Evolutionary conservation across 2,888 invertebrate species (phyloP), one percentile per base, ranked within the genome.

Genomic region (Torymus aiolomorphi): DNA sequence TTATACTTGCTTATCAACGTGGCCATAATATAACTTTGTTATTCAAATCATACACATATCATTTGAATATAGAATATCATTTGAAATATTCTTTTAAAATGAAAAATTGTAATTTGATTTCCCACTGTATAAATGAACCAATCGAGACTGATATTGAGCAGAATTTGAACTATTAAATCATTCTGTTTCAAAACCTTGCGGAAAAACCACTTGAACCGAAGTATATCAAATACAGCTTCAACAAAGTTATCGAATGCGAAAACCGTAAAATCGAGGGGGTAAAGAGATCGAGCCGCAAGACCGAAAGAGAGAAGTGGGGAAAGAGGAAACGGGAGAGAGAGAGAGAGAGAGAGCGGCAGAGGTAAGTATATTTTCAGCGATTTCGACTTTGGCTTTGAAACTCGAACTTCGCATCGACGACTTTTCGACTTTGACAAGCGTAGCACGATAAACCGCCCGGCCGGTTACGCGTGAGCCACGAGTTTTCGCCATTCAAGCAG

Each of bases 361-460:
- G 18, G 20, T 18, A 31, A 24, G 51, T 71, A 63, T 77, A 77
- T 71, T 77, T 71, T 65, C 57, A 65, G 71, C 71, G 51, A 62
- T 57, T 66, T 61, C 69, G 73, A 78, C 69, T 78, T 78, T 69
- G 74, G 78, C 78, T 74, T 77, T 77, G 74, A 77, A 76, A 77
- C 69, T 49, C 65, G 73, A 76, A 71, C 71, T 80, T 57, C 79
- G 75, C 79, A 54, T 66, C 71, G 75, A 69, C 61, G 76, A 74
- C 80, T 76, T 76, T 76, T 49, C 62, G 78, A 81, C 75, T 81
- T 76, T 78, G 81, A 81, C 67, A 81, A 78, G 72, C 57, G 61
- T 54, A 57, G 78, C 75, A 59, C 69, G 62, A 59, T 61, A 70
- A 63, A 57, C 54, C 66, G 16, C 20, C 11, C 61, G 49, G 42